Evolutionary conservation across 2,888 invertebrate genomes (phyloP).

Genomic region (Iphiclides podalirius): DNA sequence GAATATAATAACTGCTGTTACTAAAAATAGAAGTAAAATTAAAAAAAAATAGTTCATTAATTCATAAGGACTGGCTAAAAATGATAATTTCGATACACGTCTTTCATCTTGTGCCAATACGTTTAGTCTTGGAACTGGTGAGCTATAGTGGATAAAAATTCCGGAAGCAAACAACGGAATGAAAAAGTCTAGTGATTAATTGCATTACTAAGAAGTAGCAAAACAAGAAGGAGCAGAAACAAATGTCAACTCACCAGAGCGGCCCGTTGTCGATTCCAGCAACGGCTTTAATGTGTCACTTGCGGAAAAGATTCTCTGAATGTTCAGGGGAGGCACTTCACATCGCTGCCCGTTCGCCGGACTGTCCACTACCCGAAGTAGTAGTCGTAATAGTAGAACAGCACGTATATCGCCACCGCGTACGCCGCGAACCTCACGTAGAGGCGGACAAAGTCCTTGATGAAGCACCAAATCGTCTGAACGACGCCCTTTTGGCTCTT

Average conservation of each 20-base stretch:
- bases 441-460: conserved; percentile 59
- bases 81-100: no score
- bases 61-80: no score
- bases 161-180: no score
- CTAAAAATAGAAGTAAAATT: no score
- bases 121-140: no score
- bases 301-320: background rate
- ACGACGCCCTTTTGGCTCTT: conserved; percentile 36
- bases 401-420: conserved; percentile 57
- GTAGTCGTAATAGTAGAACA: conserved; percentile 68
- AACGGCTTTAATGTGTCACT: background rate
- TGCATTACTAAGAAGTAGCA: no score
- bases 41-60: no score
- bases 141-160: no score
- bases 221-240: no score
- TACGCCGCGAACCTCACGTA: conserved; percentile 66
- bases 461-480: conserved; percentile 41
- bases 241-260: conserved; percentile 15
- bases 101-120: no score
- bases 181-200: no score
- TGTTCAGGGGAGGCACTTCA: conserved; percentile 43
- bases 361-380: conserved; percentile 50
- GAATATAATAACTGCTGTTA: no score
- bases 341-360: conserved; percentile 53
- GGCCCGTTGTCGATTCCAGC: conserved; percentile 4